A percentile compares a stretch with the other conserved stretches of the same genome.
phyloP scores from a whole-genome alignment of 23 tunicate species.

The Phallusia fumigata region DNA sequence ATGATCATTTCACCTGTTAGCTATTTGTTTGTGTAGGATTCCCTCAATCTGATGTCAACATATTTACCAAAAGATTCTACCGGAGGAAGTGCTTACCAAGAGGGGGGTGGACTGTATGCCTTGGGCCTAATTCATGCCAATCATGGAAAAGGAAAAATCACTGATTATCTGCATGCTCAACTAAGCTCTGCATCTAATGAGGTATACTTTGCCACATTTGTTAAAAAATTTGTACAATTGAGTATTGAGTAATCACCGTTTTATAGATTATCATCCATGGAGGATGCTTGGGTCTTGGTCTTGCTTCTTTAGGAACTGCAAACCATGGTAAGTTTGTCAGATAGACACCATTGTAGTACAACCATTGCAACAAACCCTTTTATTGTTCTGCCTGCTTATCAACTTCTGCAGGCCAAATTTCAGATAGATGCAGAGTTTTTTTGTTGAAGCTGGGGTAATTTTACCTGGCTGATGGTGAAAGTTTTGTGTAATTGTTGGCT shows the following conservation, averaged over 20 bases:
- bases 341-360: too few relatives aligned
- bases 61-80: slow-evolving; percentile 81
- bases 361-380: too few relatives aligned
- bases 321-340: slow-evolving; percentile 56
- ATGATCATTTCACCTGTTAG: background rate
- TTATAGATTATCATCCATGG: slow-evolving; percentile 83
- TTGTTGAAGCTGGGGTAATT: too few relatives aligned
- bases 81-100: slow-evolving; percentile 90
- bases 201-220: slow-evolving; percentile 18
- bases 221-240: too few relatives aligned
- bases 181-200: slow-evolving; percentile 85
- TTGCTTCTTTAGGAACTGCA: slow-evolving; percentile 96
- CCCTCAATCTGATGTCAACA: slow-evolving; percentile 88
- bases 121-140: slow-evolving; percentile 97
- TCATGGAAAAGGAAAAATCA: slow-evolving; percentile 89
- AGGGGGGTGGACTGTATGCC: slow-evolving; percentile 98
- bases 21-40: slow-evolving; percentile 47
- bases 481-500: background rate
- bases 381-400: too few relatives aligned
- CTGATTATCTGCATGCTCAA: slow-evolving; percentile 83
- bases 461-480: background rate
- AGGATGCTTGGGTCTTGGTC: slow-evolving; percentile 94
- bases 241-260: background rate
- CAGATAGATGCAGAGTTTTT: too few relatives aligned
- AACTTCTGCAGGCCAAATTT: too few relatives aligned